Conservation (phyloP, 2,888 invertebrate genomes). For the Drosophila eohydei region DNA sequence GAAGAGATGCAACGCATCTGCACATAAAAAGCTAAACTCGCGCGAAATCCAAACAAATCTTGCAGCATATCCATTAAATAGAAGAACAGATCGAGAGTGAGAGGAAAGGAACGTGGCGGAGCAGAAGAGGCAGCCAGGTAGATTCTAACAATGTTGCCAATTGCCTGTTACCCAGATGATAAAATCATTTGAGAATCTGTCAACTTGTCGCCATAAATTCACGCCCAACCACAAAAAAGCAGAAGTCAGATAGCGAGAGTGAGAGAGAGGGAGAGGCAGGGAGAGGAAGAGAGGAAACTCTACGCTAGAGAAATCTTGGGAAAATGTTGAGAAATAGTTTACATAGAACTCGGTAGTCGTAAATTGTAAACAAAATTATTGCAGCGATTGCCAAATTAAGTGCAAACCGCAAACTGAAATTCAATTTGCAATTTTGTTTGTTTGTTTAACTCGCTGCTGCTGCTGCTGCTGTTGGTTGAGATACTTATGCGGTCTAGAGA, state of each 20-base stretch:
- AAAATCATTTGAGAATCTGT: constrained; percentile 78
- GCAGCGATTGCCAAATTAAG: constrained; percentile 80
- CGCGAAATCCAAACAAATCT: constrained; percentile 40
- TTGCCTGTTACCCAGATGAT: constrained; percentile 63
- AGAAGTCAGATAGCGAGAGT: not conserved
- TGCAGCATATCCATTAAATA: constrained; percentile 36
- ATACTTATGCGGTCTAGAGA: constrained; percentile 39
- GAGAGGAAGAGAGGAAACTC: too few relatives aligned
- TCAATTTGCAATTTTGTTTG: constrained; percentile 74
- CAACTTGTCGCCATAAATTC: constrained; percentile 74
- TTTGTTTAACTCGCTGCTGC: constrained; percentile 54
- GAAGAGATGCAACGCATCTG: constrained; percentile 10
- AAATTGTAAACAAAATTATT: constrained; percentile 81
- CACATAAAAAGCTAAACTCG: constrained; percentile 40
- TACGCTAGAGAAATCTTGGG: constrained; percentile 11
- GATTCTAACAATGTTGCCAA: constrained; percentile 55
- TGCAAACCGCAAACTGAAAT: constrained; percentile 72
- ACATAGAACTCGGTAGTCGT: constrained; percentile 58
- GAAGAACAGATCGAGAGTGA: constrained; percentile 18
- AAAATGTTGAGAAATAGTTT: constrained; percentile 35
- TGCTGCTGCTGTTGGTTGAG: constrained; percentile 24
- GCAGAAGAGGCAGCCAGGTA: constrained; percentile 6
- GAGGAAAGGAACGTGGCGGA: not conserved
- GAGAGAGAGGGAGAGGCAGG: not conserved
- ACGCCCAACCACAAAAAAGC: constrained; percentile 39